Evolutionary conservation across 30 jellyfish, hydroid and myxozoan species (phyloP).

Genomic region (Pseudorhiza aurosa): DNA sequence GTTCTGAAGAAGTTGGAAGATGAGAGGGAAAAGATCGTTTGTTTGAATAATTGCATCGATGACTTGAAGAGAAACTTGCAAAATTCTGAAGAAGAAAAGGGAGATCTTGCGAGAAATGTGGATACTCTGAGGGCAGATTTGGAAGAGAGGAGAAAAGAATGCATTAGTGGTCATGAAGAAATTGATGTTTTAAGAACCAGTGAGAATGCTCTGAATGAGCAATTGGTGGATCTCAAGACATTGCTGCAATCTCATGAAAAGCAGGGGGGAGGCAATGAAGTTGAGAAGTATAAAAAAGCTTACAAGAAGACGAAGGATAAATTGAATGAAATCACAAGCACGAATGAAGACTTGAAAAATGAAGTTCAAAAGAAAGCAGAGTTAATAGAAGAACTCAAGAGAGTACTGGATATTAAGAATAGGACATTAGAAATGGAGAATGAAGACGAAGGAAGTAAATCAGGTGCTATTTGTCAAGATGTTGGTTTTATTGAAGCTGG

Average conservation of each 20-base stretch:
- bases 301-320: slow-evolving; percentile 13
- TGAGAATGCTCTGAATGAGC: background rate
- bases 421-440: background rate
- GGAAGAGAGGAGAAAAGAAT: slow-evolving; percentile 29
- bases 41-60: background rate
- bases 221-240: background rate
- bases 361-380: slow-evolving; percentile 4
- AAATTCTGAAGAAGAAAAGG: slow-evolving; percentile 29
- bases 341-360: slow-evolving; percentile 2
- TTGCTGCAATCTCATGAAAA: background rate
- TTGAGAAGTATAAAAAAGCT: slow-evolving; percentile 10
- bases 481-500: background rate
- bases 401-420: background rate
- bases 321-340: background rate
- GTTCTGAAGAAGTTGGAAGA: background rate
- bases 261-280: slow-evolving; percentile 7
- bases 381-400: slow-evolving; percentile 6
- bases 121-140: slow-evolving; percentile 9
- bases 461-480: background rate
- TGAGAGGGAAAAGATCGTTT: slow-evolving; percentile 14
- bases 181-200: background rate
- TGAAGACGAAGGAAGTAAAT: background rate
- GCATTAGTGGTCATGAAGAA: background rate
- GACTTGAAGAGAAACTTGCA: background rate
- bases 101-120: slow-evolving; percentile 6